These are phyloP conservation scores for Phaedon cochleariae DNA, from an alignment of 2,888 invertebrate genomes.

Conservation along the genomic window DNA sequence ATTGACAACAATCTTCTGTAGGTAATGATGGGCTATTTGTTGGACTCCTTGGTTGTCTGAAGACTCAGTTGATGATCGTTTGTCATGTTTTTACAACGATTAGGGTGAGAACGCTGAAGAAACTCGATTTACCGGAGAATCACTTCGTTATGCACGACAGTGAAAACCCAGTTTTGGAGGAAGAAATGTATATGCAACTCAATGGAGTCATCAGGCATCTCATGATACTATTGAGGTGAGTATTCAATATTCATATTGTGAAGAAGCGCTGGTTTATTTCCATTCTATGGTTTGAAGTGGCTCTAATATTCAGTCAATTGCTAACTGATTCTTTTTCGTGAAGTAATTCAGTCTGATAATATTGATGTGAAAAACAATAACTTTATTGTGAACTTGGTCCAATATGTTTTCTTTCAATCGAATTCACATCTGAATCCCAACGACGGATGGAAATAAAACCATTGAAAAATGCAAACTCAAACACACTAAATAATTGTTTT, in stretches of 20 bases:
- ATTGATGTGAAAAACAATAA: no score
- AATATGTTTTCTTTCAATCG: no score
- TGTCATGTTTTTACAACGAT: slow-evolving; percentile 43
- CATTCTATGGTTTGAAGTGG: no score
- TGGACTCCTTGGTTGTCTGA: slow-evolving; percentile 41
- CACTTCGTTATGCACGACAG: slow-evolving; percentile 32
- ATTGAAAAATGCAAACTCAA: no score
- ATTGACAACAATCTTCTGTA: slow-evolving; percentile 24
- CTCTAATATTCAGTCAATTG: no score
- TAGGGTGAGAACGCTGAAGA: slow-evolving; percentile 36
- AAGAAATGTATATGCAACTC: slow-evolving; percentile 42
- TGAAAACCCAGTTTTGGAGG: slow-evolving; percentile 34
- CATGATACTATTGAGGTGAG: slow-evolving; percentile 44
- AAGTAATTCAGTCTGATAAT: no score
- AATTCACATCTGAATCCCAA: no score
- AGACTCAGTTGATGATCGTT: slow-evolving; percentile 46
- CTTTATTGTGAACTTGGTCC: no score
- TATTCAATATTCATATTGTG: neutral
- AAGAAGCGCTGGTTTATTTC: no score
- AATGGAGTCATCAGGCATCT: slow-evolving; percentile 45
- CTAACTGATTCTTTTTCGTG: no score
- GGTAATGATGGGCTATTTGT: slow-evolving; percentile 46
- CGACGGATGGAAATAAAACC: no score
- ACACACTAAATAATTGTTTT: no score
- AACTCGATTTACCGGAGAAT: slow-evolving; percentile 29